Evolutionary conservation across 2,113 vertebrate genomes (phyloP).

Genomic region (Psephotus haematonotus): DNA sequence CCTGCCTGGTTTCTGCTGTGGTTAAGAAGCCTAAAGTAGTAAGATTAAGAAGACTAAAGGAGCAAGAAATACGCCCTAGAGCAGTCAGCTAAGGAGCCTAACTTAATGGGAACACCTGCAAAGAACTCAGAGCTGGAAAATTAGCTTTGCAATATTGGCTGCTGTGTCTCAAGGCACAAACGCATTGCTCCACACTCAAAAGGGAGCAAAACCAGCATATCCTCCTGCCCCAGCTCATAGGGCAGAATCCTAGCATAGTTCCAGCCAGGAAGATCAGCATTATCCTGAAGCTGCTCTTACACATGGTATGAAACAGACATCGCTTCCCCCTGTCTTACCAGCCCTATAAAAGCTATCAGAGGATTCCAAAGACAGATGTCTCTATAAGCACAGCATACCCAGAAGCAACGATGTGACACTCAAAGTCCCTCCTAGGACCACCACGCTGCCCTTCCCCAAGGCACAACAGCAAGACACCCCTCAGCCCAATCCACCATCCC

Average conservation of each 20-base stretch:
- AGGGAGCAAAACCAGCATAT: neutral
- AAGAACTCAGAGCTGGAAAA: slow-evolving; percentile 32
- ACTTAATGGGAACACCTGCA: slow-evolving; percentile 48
- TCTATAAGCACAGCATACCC: neutral
- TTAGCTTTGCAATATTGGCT: neutral
- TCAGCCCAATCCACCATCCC: no score
- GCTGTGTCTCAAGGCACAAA: neutral
- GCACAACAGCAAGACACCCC: rapidly evolving
- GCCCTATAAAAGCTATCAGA: neutral
- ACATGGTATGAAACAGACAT: neutral
- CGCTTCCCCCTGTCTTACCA: neutral
- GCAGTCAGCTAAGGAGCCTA: slow-evolving; percentile 31
- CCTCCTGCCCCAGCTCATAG: neutral
- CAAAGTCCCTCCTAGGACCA: neutral
- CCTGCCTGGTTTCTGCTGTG: slow-evolving; percentile 25
- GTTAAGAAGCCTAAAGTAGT: slow-evolving; percentile 56
- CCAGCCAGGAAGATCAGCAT: neutral
- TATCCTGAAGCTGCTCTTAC: neutral
- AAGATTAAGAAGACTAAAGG: slow-evolving; percentile 54
- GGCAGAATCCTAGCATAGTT: neutral
- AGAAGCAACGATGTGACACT: neutral
- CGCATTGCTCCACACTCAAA: neutral
- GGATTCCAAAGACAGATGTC: neutral
- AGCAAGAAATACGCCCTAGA: slow-evolving; percentile 34
- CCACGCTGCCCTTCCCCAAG: neutral